Percentiles rank a stretch among this genome's conserved stretches.
phyloP scores from a whole-genome alignment of 2,888 invertebrate species.

The Clanis bilineata region DNA sequence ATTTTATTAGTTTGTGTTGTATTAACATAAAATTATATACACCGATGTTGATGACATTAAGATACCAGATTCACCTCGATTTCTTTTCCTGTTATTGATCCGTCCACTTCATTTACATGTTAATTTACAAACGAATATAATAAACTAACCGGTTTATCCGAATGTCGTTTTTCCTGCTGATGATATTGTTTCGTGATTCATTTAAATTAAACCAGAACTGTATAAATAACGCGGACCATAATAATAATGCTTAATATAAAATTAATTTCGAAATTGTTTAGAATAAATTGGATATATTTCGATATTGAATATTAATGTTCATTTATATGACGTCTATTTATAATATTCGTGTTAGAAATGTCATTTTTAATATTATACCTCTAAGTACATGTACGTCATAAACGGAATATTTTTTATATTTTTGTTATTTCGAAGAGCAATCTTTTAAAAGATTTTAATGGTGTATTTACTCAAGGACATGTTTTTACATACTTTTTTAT shows the following conservation, averaged over 20 bases:
- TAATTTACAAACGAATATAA: slow-evolving; percentile 29
- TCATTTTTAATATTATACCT: too few species aligned
- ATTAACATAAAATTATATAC: slow-evolving; percentile 26
- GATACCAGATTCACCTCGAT: slow-evolving; percentile 40
- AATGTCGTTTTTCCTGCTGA: slow-evolving; percentile 39
- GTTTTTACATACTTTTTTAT: too few species aligned
- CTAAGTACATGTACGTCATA: too few species aligned
- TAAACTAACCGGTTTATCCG: slow-evolving; percentile 37
- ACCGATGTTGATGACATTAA: slow-evolving; percentile 32
- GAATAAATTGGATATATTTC: too few species aligned
- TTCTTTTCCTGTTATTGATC: slow-evolving; percentile 55
- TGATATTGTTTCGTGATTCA: slow-evolving; percentile 33
- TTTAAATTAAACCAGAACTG: slow-evolving; percentile 30
- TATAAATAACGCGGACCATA: slow-evolving; percentile 29
- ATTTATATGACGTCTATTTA: too few species aligned
- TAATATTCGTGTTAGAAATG: too few species aligned
- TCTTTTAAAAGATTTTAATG: too few species aligned
- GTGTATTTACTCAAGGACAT: too few species aligned
- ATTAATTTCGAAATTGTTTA: too few species aligned
- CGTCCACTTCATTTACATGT: slow-evolving; percentile 36
- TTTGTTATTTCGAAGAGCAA: too few species aligned
- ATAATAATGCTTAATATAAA: background rate
- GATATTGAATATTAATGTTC: too few species aligned
- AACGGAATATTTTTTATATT: too few species aligned
- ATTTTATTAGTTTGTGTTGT: slow-evolving; percentile 21